Evolutionary conservation across 2,113 vertebrate genomes (phyloP).

Genomic region (Dipodomys merriami): DNA sequence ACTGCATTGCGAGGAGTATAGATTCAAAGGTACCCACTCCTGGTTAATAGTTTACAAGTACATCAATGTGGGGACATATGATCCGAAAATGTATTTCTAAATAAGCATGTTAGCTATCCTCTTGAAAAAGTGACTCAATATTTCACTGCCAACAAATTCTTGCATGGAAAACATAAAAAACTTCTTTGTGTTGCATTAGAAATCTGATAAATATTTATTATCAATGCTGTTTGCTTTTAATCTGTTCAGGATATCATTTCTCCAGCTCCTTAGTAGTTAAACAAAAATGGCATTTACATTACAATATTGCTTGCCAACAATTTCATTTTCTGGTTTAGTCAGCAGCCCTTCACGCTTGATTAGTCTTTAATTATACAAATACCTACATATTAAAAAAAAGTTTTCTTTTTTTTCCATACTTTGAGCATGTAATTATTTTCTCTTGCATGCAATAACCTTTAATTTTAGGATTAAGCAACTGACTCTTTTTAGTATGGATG

Average conservation of each 20-base stretch:
- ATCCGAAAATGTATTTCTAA: constrained; percentile 75
- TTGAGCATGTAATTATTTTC: constrained; percentile 92
- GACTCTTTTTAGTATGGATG: constrained; percentile 89
- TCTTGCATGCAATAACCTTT: constrained; percentile 91
- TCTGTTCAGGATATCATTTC: constrained; percentile 89
- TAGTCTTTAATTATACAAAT: constrained; percentile 93
- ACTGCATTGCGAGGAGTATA: not conserved
- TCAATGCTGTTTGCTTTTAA: constrained; percentile 91
- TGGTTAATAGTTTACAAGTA: constrained; percentile 54
- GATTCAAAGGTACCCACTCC: not conserved
- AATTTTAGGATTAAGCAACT: constrained; percentile 92
- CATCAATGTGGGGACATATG: constrained; percentile 6
- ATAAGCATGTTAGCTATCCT: constrained; percentile 81
- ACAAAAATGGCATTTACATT: constrained; percentile 93
- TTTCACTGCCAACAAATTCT: constrained; percentile 83
- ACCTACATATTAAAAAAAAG: constrained; percentile 90
- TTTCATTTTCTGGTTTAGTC: constrained; percentile 99
- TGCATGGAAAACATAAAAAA: constrained; percentile 85
- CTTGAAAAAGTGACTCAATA: constrained; percentile 83
- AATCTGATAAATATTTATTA: constrained; percentile 92
- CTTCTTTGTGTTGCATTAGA: constrained; percentile 84
- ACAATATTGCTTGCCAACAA: constrained; percentile 97
- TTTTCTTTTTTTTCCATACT: constrained; percentile 89
- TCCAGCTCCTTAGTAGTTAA: constrained; percentile 89
- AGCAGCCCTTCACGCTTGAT: constrained; percentile 97